Evolutionary conservation across 1,140 invertebrate genomes (phyloP).

Genomic region (Sitobion miscanthi): DNA sequence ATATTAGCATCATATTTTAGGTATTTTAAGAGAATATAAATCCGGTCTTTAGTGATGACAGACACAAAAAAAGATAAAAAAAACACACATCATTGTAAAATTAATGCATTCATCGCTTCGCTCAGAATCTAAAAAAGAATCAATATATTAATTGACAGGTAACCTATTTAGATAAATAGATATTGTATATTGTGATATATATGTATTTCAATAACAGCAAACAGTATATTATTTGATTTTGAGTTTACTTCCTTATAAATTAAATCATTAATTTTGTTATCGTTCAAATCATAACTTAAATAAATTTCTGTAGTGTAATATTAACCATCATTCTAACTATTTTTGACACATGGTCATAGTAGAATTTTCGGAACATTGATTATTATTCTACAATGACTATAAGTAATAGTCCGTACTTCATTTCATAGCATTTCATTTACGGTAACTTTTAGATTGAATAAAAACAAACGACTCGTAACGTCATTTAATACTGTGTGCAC

Average conservation of each 20-base stretch:
- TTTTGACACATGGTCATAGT: not conserved
- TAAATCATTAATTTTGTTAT: not conserved
- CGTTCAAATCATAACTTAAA: not conserved
- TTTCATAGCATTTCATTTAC: not conserved
- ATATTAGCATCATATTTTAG: no score
- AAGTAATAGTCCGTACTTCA: not conserved
- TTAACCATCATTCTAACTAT: not conserved
- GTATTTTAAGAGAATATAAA: no score
- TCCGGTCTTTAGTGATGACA: no score
- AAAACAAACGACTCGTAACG: slow-evolving; percentile 29
- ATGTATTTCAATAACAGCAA: no score
- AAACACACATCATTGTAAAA: no score
- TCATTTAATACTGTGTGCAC: not conserved
- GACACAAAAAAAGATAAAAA: not conserved
- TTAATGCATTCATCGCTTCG: no score
- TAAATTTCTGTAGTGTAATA: not conserved
- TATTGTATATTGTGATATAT: not conserved
- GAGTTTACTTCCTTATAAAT: not conserved
- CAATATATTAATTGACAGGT: not conserved
- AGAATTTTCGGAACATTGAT: not conserved
- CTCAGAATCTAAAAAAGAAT: not conserved
- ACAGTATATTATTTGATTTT: not conserved
- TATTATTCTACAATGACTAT: not conserved
- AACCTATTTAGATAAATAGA: not conserved
- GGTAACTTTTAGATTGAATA: not conserved